Evolutionary conservation across 2,113 vertebrate species (phyloP).

Genomic region (Prietella phreatophila): DNA sequence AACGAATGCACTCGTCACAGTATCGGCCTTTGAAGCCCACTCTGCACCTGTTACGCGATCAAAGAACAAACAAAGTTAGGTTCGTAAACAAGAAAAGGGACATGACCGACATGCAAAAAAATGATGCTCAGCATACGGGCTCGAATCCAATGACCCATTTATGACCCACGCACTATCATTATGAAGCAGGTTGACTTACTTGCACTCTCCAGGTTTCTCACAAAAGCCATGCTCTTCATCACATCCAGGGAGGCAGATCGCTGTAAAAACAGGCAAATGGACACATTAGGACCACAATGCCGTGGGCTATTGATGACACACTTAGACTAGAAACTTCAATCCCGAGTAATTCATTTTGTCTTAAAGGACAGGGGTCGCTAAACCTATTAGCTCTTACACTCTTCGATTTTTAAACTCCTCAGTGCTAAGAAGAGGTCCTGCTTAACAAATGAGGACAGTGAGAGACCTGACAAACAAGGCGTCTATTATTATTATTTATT

Average conservation of each 20-base stretch:
- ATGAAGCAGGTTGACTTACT: constrained; percentile 75
- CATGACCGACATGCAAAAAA: not conserved
- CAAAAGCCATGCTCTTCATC: constrained; percentile 93
- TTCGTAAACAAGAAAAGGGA: not conserved
- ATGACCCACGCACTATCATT: not conserved
- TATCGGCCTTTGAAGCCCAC: constrained; percentile 97
- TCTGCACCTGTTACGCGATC: constrained; percentile 79
- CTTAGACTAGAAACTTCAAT: constrained; percentile 50
- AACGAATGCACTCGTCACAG: constrained; percentile 95
- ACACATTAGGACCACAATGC: constrained; percentile 38
- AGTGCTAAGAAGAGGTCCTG: constrained; percentile 77
- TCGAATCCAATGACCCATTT: not conserved
- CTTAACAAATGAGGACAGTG: constrained; percentile 71
- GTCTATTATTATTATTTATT: not conserved
- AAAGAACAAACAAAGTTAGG: constrained; percentile 20
- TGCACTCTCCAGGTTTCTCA: constrained; percentile 96
- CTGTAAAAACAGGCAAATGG: constrained; percentile 66
- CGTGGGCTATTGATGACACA: constrained; percentile 1
- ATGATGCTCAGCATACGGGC: not conserved
- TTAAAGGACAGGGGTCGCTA: constrained; percentile 53
- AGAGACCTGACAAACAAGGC: constrained; percentile 82
- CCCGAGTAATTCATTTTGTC: constrained; percentile 62
- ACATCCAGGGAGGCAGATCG: constrained; percentile 93
- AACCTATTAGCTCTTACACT: constrained; percentile 61
- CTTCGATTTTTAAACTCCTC: constrained; percentile 55